Conservation (phyloP, 1,140 invertebrate genomes). For the Dendroctonus ponderosae region DNA sequence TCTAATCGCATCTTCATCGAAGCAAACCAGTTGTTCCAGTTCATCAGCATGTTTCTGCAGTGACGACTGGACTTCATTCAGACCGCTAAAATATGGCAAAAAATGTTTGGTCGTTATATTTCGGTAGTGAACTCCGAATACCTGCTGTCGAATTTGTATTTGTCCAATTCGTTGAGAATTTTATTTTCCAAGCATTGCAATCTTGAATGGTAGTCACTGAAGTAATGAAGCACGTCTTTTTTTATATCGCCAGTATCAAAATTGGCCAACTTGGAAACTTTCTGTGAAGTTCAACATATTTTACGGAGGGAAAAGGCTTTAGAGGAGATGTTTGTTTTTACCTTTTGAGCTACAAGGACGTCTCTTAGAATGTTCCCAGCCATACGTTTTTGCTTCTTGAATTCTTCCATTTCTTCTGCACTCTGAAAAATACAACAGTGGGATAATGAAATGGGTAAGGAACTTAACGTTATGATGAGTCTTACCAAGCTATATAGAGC, state of each 20-base stretch:
- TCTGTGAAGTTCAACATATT: conserved; percentile 22
- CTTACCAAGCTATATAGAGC: conserved; percentile 28
- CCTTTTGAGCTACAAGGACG: conserved; percentile 8
- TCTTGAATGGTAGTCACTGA: conserved; percentile 31
- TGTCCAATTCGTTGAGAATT: conserved; percentile 23
- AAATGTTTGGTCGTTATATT: background rate
- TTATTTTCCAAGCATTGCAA: conserved; percentile 32
- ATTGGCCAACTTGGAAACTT: conserved; percentile 17
- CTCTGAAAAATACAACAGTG: conserved; percentile 13
- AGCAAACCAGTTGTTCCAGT: conserved; percentile 15
- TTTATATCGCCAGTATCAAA: conserved; percentile 14
- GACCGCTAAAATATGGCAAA: conserved; percentile 15
- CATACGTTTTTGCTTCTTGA: conserved; percentile 12
- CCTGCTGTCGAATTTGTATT: conserved; percentile 11
- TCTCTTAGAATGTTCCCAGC: conserved; percentile 23
- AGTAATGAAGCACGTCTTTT: conserved; percentile 33
- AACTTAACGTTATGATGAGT: background rate
- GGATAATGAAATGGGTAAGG: background rate
- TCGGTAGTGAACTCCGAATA: background rate
- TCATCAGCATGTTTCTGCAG: conserved; percentile 3
- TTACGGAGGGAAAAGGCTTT: conserved; percentile 1
- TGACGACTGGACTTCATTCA: conserved; percentile 17
- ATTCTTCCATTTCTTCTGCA: conserved; percentile 24
- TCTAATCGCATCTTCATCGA: conserved; percentile 5
- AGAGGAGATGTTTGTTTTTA: conserved; percentile 19